Base-by-base conservation (phyloP, 2,113 vertebrate species). In the Mastomys natalensis region DNA sequence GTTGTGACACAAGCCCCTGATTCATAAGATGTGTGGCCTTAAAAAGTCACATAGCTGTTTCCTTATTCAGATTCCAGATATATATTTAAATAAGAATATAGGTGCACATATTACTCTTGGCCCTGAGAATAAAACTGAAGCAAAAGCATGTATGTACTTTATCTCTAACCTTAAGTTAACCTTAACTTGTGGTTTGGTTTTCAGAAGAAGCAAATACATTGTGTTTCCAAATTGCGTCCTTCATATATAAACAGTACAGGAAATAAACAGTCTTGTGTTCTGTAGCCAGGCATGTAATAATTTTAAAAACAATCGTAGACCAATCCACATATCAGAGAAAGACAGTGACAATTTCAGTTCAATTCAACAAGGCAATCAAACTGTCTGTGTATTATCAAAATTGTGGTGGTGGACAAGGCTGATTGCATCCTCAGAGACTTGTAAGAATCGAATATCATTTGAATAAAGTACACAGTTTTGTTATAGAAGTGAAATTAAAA, bases 161-260 rank as follows among this genome's bases (percentile, higher is more conserved):
- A 87, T 70, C 1, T 13, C 5, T n/a, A 70, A 51, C 45, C 29
- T 70, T 87, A 70, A 53, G 19, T 4, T 34, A n/a, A n/a, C n/a
- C n/a, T n/a, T n/a, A n/a, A n/a, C 1, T 11, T 87, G 2, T 87
- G 19, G 31, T n/a, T 72, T 70, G 45, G 3, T n/a, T 87, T 70
- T 87, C 2, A 72, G 34, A 70, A 7, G 34, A 70, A 68, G 3
- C 12, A n/a, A 84, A 40, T 60, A n/a, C 3, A 70, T 16, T 53
- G 0, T 4, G 15, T 16, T 26, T n/a, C 8, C 19, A 87, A 53
- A 51, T 0, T 26, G 3, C 21, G 16, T 53, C 0, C 34, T 51
- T 70, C 21, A 45, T 87, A 70, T 12, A 19, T 51, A 51, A 24
- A 87, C 19, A 48, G 2, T 3, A 37, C 5, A 87, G 5, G 3